Conservation (phyloP, 2,888 invertebrate genomes). For the Exocentrus adspersus region DNA sequence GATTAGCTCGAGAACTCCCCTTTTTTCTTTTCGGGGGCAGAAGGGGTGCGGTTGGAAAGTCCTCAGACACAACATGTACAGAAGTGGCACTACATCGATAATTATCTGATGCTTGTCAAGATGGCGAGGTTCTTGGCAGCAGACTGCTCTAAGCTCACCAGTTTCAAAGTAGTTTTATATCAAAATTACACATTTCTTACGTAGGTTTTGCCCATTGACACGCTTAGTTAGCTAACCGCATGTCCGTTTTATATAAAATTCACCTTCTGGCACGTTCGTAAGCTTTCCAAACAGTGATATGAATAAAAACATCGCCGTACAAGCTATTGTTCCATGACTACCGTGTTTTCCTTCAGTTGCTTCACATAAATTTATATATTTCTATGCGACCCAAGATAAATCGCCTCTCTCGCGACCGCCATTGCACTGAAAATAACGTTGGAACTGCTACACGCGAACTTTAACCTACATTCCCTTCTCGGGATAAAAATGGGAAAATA, state of each 20-base stretch:
- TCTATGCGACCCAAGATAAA: slow-evolving; percentile 3
- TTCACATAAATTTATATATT: slow-evolving; percentile 8
- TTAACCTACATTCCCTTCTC: slow-evolving; percentile 35
- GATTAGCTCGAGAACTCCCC: slow-evolving; percentile 19
- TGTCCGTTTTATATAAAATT: neutral
- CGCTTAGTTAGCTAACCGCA: neutral
- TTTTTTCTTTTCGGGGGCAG: neutral
- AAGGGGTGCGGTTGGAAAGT: neutral
- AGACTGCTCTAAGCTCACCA: too few relatives aligned
- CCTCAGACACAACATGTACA: neutral
- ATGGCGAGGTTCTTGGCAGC: neutral
- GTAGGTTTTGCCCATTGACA: too few relatives aligned
- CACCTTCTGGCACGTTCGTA: neutral
- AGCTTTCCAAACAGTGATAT: slow-evolving; percentile 20
- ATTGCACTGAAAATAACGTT: slow-evolving; percentile 26
- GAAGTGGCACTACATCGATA: neutral
- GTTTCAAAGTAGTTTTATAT: too few relatives aligned
- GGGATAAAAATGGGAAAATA: slow-evolving; percentile 29
- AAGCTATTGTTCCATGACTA: slow-evolving; percentile 12
- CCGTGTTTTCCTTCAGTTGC: slow-evolving; percentile 3
- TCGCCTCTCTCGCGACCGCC: slow-evolving; percentile 7
- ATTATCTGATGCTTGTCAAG: neutral
- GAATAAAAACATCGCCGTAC: slow-evolving; percentile 19
- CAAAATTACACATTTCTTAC: too few relatives aligned
- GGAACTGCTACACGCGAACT: slow-evolving; percentile 33